Evolutionary conservation across 2,797 vertebrate genomes (phyloP).

Genomic region (Rhynchotus rufescens): DNA sequence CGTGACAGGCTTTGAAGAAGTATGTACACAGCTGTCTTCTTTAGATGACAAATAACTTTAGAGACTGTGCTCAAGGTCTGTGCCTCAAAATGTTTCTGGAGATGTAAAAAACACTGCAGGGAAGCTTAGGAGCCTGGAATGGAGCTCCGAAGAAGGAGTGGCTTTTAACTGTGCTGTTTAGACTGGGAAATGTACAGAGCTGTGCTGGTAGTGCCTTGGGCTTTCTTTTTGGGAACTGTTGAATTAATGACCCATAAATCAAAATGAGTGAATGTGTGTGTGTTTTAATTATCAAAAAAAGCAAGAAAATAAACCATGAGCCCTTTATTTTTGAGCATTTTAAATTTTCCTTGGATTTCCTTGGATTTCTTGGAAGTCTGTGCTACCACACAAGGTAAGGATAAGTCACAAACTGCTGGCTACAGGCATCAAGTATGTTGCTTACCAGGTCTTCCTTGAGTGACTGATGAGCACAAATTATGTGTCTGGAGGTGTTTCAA

Average conservation of each 20-base stretch:
- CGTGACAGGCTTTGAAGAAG: background rate
- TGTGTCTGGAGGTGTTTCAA: background rate
- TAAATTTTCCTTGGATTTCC: background rate
- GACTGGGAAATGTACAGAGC: background rate
- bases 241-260: background rate
- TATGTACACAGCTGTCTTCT: background rate
- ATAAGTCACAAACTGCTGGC: rapidly evolving
- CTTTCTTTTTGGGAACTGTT: background rate
- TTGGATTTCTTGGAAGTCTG: too few species aligned
- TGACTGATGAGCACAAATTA: background rate
- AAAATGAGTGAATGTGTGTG: background rate
- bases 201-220: background rate
- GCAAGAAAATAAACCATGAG: background rate
- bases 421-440: background rate
- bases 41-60: background rate
- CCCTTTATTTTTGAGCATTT: background rate
- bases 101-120: background rate
- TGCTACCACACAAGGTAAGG: background rate
- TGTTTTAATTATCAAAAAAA: background rate
- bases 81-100: background rate
- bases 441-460: background rate
- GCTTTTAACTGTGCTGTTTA: background rate
- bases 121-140: background rate
- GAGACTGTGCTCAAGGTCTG: background rate
- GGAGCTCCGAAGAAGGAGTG: background rate